Conservation (phyloP, 2,888 invertebrate species). For the Synergus gifuensis region DNA sequence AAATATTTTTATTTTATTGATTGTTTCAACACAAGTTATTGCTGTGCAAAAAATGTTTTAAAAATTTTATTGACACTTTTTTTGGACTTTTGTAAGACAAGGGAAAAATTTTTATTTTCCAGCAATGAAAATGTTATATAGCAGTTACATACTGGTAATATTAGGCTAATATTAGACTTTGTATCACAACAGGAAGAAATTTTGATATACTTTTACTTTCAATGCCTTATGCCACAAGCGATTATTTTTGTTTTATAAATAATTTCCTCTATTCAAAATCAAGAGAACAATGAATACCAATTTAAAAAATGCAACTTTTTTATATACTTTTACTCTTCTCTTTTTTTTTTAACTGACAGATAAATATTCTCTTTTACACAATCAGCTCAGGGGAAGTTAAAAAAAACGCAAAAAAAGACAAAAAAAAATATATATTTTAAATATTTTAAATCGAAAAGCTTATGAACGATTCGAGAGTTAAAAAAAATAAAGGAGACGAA, state of each 20-base stretch:
- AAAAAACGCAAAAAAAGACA: neutral
- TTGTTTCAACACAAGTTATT: no score
- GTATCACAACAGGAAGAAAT: neutral
- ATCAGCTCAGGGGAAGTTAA: neutral
- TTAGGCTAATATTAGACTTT: neutral
- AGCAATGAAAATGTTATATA: neutral
- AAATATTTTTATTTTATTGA: neutral
- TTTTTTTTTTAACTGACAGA: neutral
- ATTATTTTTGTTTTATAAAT: neutral
- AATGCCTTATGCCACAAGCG: neutral
- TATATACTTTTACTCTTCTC: neutral
- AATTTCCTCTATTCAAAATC: neutral
- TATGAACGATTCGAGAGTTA: neutral
- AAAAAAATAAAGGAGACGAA: neutral
- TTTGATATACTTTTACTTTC: neutral
- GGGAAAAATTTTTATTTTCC: neutral
- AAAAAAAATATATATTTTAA: conserved; percentile 8
- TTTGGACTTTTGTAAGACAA: neutral
- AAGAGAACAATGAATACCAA: neutral
- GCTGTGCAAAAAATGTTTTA: no score
- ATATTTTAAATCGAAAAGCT: neutral
- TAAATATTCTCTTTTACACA: conserved; percentile 3
- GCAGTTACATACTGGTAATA: neutral
- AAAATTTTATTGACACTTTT: no score
- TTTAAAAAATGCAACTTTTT: neutral